A percentile compares a stretch with the other conserved stretches of the same genome.
Conservation (phyloP, 2,888 invertebrate species). For the Argyra leucocephala region DNA sequence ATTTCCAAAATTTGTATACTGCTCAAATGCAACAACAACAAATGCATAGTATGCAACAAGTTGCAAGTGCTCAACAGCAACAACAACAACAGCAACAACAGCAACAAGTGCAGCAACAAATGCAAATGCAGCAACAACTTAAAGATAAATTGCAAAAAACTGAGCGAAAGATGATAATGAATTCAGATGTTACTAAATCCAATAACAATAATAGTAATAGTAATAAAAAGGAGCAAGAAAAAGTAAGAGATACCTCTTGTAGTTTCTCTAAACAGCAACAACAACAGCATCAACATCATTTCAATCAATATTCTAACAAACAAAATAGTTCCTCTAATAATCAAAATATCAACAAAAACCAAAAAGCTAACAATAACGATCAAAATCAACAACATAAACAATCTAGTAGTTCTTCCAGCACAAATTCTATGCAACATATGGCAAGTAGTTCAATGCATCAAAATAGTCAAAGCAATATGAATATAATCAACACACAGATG, state of each 20-base stretch:
- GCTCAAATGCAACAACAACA: conserved; percentile 39
- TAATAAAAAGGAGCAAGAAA: conserved; percentile 35
- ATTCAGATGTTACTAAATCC: neutral
- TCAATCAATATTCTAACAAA: conserved; percentile 23
- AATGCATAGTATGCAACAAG: conserved; percentile 37
- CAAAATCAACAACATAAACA: conserved; percentile 23
- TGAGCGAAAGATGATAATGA: conserved; percentile 18
- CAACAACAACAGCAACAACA: conserved; percentile 26
- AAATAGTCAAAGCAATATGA: conserved; percentile 22
- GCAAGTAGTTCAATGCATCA: conserved; percentile 16
- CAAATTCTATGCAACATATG: conserved; percentile 24
- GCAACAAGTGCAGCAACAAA: conserved; percentile 20
- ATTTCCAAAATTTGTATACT: conserved; percentile 41
- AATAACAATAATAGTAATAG: conserved; percentile 16
- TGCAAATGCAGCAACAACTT: conserved; percentile 21
- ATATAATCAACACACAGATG: conserved; percentile 25
- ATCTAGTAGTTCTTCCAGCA: conserved; percentile 20
- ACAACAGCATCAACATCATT: conserved; percentile 24
- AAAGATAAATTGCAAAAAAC: conserved; percentile 21
- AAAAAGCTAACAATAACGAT: conserved; percentile 20
- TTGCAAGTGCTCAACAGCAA: conserved; percentile 22
- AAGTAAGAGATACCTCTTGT: conserved; percentile 21
- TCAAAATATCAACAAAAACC: conserved; percentile 20
- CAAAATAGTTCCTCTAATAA: conserved; percentile 24
- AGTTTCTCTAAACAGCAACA: conserved; percentile 23